Base-by-base conservation (phyloP, 2,888 invertebrate genomes). In the Neoascia interrupta region DNA sequence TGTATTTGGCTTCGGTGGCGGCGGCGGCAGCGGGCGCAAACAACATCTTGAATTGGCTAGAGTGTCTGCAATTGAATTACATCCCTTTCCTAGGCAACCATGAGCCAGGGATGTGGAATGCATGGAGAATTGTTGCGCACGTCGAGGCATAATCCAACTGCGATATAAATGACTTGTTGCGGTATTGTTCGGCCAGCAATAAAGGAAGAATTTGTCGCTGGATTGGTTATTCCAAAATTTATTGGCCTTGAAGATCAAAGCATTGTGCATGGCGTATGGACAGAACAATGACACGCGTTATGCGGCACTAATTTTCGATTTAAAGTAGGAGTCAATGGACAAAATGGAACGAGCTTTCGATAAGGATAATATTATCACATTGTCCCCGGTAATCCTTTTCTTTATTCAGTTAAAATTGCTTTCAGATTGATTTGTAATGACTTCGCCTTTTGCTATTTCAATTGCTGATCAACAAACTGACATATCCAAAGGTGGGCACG, bases 121-220 rank as follows among this genome's bases (percentile, higher is more conserved):
- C 61, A 74, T 66, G 36, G 36, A 54, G 54, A 31, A 63, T 72
- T 66, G 28, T 31, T 47, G 54, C 41, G 53, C 28, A 36, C 66
- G 58, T 43, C 26, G 36, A 60, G 43, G 60, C 61, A 73, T 60
- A 72, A 56, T 58, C 70, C 51, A 36, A 64, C 51, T 53, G 70
- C 68, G 74, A 81, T 82, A 82, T 82, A 82, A 82, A 82, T 82
- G 82, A 82, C 82, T 81, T 81, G 82, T 82, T 81, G 82, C 82
- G 56, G 82, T 82, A 82, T 82, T 82, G 82, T 82, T 82, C 81
- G 73, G 64, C 72, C 43, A 63, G 75, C 82, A 82, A 82, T 82
- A 82, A 82, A 82, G 82, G 80, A 82, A 73, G 81, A 82, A 82
- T 82, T 82, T 82, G 82, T 82, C 82, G 82, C 82, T 81, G 70